Base-by-base conservation (phyloP, 2,797 vertebrate species). In the Chromobotia macracanthus region DNA sequence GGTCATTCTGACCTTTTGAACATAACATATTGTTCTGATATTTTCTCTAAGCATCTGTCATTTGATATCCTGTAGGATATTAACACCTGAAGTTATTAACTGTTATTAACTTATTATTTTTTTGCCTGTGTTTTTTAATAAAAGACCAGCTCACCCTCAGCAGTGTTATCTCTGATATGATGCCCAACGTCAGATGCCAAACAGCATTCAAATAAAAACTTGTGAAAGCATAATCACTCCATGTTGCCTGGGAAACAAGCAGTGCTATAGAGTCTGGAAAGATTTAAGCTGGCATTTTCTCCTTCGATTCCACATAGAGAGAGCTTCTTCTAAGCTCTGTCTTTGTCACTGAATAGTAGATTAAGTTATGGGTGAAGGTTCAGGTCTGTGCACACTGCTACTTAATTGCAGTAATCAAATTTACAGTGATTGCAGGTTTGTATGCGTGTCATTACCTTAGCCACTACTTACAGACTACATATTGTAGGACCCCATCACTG, bases 231-330 rank as follows among this genome's bases (percentile, higher is more conserved):
- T 46, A 63, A 76, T 51, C 72, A 51, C 58, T 68, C 19, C 23
- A 25, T 72, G 84, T 88, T 87, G 75, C 86, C 87, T 68, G 41
- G 81, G 68, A 87, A 89, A 87, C 82, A 48, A 84, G 68, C 80
- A 23, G 51, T 10, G 44, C 77, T 76, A 79, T 85, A 87, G 70
- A 41, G 35, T 77, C 13, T 9, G 19, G 55, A 66, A 76, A 78
- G 38, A 72, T 23, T 9, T 50, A 61, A 31, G 58, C 58, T 75
- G 61, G 41, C 15, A 72, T 53, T 81, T 80, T 70, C 68, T 19
- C 48, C 28, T 63, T 71, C 16, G 41, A 63, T 70, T 82, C 19
- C 31, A 70, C n/a, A 48, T 21, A 38, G 74, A 61, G 69, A 53
- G 5, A n/a, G 41, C 44, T 70, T 69, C n/a, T 55, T 56, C 8